Evolutionary conservation across 2,888 invertebrate species (phyloP), one percentile per base, ranked within the genome.

Genomic region (Pollenia amentaria): DNA sequence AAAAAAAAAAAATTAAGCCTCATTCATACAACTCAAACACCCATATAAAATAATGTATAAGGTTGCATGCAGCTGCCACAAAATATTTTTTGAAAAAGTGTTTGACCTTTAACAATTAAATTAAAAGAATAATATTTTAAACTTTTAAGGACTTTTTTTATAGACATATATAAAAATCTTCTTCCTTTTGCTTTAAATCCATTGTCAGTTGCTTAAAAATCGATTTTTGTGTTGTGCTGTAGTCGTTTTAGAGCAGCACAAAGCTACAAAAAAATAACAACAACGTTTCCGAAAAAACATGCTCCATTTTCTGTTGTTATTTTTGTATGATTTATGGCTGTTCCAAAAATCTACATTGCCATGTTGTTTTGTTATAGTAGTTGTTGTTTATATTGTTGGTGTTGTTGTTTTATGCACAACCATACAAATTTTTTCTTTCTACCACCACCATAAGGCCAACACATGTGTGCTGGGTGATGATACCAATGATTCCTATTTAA

Each of bases 271-370:
- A 72, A 78, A 65, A 62, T 42, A 64, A 65, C 10, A 48, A 10
- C 46, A 44, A 70, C 12, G 18, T 64, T 70, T 48, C 21, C 53
- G 62, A 53, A 65, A 84, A 84, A 84, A 84, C 80, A 87, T 84
- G 87, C 84, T 87, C 84, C 87, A 87, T 87, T 84, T 87, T 87
- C 73, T 81, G 73, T 84, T 82, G 70, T 87, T 84, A 67, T 80
- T 77, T 60, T 69, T 76, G 38, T 82, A 76, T 87, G 87, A 87
- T 87, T 87, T 87, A 87, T 84, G 72, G 80, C 64, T 87, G 84
- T 84, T 87, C 84, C 87, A 84, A 87, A 87, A 84, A 84, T 81
- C 84, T 84, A 87, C 87, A 84, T 84, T 80, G 80, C 87, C 84
- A 84, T 84, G 84, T 87, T 83, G 76, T 77, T 80, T 77, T 73